These are phyloP conservation scores for Lordiphosa stackelbergi DNA, from an alignment of 1,140 invertebrate genomes.

Conservation along the genomic window DNA sequence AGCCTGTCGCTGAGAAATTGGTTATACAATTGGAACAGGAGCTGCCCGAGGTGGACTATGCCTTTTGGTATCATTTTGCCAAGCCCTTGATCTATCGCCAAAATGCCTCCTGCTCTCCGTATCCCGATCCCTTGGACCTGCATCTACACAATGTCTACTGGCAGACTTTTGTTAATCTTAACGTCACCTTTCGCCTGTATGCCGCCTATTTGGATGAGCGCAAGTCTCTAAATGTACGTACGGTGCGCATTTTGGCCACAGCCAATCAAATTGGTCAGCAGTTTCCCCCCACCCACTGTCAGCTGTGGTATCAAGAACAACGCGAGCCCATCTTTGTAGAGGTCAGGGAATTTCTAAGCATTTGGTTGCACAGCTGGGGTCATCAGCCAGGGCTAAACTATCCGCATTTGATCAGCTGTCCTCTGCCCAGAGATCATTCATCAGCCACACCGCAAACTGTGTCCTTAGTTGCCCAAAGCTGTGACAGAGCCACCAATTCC, in stretches of 20 bases:
- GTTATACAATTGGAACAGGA: constrained; percentile 45
- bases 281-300: constrained; percentile 85
- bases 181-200: constrained; percentile 91
- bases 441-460: constrained; percentile 85
- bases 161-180: constrained; percentile 86
- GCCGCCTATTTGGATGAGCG: constrained; percentile 90
- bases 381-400: constrained; percentile 91
- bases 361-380: constrained; percentile 94
- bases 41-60: constrained; percentile 58
- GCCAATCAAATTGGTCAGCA: constrained; percentile 87
- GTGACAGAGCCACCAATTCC: constrained; percentile 89
- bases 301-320: constrained; percentile 90
- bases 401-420: constrained; percentile 92
- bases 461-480: constrained; percentile 87
- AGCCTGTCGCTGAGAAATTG: constrained; percentile 39
- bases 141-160: constrained; percentile 79
- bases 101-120: constrained; percentile 31
- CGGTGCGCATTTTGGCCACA: constrained; percentile 89
- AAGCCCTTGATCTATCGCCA: constrained; percentile 26
- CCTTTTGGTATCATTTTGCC: constrained; percentile 39
- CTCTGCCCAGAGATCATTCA: constrained; percentile 81
- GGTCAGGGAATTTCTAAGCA: constrained; percentile 89
- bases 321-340: constrained; percentile 85
- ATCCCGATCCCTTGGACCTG: constrained; percentile 47
- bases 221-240: constrained; percentile 81